Evolutionary conservation across 23 tunicate genomes (phyloP).

Genomic region (Phallusia fumigata): DNA sequence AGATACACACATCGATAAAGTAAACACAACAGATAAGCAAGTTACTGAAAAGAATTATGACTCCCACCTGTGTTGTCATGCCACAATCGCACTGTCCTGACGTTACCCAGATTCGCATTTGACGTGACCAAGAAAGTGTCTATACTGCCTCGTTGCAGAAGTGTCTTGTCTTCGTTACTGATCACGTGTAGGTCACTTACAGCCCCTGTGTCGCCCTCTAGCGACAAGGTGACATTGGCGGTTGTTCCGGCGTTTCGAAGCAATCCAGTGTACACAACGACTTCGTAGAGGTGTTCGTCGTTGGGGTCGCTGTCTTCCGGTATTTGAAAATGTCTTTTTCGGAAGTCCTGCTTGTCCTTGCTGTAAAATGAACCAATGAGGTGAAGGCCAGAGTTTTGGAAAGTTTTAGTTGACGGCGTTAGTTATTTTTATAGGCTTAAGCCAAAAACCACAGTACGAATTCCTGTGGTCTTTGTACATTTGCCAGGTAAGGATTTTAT

Average conservation of each 20-base stretch:
- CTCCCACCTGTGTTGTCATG: slow-evolving; percentile 77
- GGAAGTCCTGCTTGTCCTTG: slow-evolving; percentile 17
- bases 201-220: slow-evolving; percentile 30
- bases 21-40: background rate
- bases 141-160: slow-evolving; percentile 59
- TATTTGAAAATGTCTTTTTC: slow-evolving; percentile 17
- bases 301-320: slow-evolving; percentile 50
- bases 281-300: slow-evolving; percentile 53
- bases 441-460: too few species aligned
- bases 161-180: slow-evolving; percentile 19
- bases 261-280: slow-evolving; percentile 67
- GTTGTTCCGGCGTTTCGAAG: slow-evolving; percentile 63
- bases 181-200: slow-evolving; percentile 45
- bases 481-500: too few species aligned
- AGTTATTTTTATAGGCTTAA: too few species aligned
- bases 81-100: slow-evolving; percentile 55
- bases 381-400: too few species aligned
- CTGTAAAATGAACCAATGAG: slow-evolving; percentile 5
- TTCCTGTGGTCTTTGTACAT: too few species aligned
- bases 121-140: slow-evolving; percentile 71
- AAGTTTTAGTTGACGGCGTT: too few species aligned
- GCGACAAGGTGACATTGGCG: slow-evolving; percentile 61
- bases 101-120: slow-evolving; percentile 31
- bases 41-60: background rate
- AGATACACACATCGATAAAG: too few species aligned